Evolutionary conservation across 2,888 invertebrate genomes (phyloP).

Genomic region (Thera obeliscata): DNA sequence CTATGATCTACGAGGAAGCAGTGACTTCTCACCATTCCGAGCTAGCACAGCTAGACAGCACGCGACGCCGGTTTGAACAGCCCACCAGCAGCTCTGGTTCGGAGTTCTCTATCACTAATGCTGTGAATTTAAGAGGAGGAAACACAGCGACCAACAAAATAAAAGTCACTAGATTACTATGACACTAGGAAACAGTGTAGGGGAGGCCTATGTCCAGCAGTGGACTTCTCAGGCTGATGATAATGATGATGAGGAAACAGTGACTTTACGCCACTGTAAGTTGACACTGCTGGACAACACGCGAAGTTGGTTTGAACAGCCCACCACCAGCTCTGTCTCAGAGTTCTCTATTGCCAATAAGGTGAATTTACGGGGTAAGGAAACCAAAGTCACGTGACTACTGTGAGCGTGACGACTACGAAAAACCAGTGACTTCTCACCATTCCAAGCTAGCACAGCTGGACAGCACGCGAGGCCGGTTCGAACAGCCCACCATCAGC

Average conservation of each 20-base stretch:
- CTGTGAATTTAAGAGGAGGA: constrained; percentile 74
- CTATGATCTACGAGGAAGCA: constrained; percentile 67
- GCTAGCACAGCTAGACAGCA: constrained; percentile 54
- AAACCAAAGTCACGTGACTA: constrained; percentile 55
- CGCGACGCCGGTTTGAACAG: constrained; percentile 54
- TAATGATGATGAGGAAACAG: constrained; percentile 33
- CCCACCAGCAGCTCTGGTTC: constrained; percentile 66
- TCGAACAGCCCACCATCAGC: constrained; percentile 60
- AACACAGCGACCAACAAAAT: constrained; percentile 1
- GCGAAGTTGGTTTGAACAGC: constrained; percentile 54
- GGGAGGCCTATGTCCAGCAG: too few relatives aligned
- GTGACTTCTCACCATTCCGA: constrained; percentile 62
- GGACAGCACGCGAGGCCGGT: constrained; percentile 53
- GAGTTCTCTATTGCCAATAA: constrained; percentile 75
- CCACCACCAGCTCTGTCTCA: constrained; percentile 65
- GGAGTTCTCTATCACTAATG: constrained; percentile 73
- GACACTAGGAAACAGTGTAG: constrained; percentile 62
- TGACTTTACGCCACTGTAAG: constrained; percentile 60
- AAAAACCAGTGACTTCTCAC: constrained; percentile 63
- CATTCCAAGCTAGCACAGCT: constrained; percentile 57
- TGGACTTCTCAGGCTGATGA: too few relatives aligned
- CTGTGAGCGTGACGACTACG: constrained; percentile 64
- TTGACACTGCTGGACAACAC: constrained; percentile 55
- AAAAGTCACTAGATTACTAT: constrained; percentile 62
- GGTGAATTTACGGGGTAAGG: constrained; percentile 74